Evolutionary conservation across 2,797 vertebrate species (phyloP), one percentile per base, ranked within the genome.

Genomic region (Merluccius polli): DNA sequence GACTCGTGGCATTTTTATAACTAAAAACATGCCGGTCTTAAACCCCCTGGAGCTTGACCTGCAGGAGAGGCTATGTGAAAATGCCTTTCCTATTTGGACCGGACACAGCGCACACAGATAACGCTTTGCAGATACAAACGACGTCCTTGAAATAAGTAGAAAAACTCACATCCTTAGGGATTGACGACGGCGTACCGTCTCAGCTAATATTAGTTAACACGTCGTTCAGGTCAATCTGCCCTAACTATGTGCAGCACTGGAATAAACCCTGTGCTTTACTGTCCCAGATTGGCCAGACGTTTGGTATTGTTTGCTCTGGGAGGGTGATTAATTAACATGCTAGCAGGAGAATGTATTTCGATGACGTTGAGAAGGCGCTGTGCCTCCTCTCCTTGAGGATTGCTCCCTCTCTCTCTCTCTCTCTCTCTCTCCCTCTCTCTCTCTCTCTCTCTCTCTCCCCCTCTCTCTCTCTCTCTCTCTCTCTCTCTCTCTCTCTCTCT

Each of bases 1-100:
- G 65, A 78, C 82, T 78, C n/a, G 52, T 77, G 78, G 67, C 68
- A 24, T 67, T 29, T 68, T 30, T 68, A 13, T 68, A 31, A 29
- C 11, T 24, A 24, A 29, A 13, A 68, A 68, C 65, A 67, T 15
- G 63, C 21, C 24, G 13, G 24, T 24, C 1, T 16, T 8, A 29
- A 4, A 15, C 24, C 65, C 65, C 27, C 65, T 7, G 52, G 52
- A 59, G 52, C n/a, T n/a, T 59, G 52, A 59, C 52, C 52, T 59
- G 52, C 52, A 59, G 52, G 52, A 59, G 18, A 59, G 6, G 48
- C 48, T 27, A 10, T 29, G 59, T 27, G n/a, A 65, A 65, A 27
- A 65, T 27, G 59, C 9, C 1, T 12, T 65, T 27, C 10, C 59
- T 65, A 27, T 27, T 27, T 6, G n/a, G 24, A 12, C 59, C 27